These are phyloP conservation scores for Clarias pachynema DNA, from an alignment of 2,797 vertebrate species.

Conservation along the genomic window DNA sequence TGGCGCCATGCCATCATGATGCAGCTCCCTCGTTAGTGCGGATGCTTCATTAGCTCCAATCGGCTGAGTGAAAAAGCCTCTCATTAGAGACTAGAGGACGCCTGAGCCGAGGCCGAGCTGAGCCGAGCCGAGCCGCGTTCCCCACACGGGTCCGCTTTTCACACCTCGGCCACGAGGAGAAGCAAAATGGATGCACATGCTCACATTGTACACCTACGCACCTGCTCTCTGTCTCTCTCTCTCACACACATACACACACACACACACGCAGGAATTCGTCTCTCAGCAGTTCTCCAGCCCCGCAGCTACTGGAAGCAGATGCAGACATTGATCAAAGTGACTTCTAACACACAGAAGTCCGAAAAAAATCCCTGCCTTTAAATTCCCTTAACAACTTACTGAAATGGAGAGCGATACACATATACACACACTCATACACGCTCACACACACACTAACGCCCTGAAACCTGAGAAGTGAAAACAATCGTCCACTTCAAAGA, in stretches of 20 bases:
- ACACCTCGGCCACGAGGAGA: constrained; percentile 12
- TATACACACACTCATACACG: constrained; percentile 42
- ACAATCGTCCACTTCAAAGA: background rate
- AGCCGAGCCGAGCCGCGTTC: background rate
- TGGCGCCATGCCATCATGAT: constrained; percentile 51
- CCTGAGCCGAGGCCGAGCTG: constrained; percentile 69
- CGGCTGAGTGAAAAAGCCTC: constrained; percentile 65
- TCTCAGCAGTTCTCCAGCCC: constrained; percentile 77
- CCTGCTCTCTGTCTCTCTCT: constrained; percentile 54
- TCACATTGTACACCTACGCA: constrained; percentile 65
- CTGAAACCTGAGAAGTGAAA: background rate
- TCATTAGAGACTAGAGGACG: constrained; percentile 66
- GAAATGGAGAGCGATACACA: constrained; percentile 56
- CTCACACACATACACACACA: constrained; percentile 70
- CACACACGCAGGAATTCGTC: constrained; percentile 73
- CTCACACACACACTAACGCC: background rate
- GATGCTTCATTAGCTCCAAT: constrained; percentile 66
- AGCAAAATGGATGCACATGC: constrained; percentile 30
- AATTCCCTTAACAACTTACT: constrained; percentile 70
- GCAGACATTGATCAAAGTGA: constrained; percentile 84
- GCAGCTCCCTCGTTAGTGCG: constrained; percentile 52
- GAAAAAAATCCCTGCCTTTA: constrained; percentile 70
- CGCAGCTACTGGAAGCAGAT: constrained; percentile 74
- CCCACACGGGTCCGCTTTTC: background rate
- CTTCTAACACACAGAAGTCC: constrained; percentile 80